Evolutionary conservation across 2,113 vertebrate species (phyloP).

Genomic region (Toxotes jaculatrix): DNA sequence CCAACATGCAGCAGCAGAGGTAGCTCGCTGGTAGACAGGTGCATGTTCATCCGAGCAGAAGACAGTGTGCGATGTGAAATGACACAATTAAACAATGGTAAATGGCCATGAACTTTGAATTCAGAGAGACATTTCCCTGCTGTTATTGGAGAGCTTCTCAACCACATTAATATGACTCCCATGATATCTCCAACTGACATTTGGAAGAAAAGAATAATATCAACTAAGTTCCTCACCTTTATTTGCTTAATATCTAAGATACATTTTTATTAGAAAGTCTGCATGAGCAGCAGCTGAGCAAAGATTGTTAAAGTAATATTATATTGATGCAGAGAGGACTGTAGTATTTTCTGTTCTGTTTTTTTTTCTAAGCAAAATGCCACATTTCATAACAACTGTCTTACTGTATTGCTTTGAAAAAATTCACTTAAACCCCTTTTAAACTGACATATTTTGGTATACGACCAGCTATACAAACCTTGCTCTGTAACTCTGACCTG

Average conservation of each 20-base stretch:
- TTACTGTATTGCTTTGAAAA: conserved; percentile 8
- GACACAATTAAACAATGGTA: conserved; percentile 80
- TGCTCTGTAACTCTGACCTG: neutral
- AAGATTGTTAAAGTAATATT: conserved; percentile 75
- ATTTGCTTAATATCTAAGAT: conserved; percentile 80
- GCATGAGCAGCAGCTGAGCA: conserved; percentile 60
- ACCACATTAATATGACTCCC: conserved; percentile 77
- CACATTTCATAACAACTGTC: conserved; percentile 15
- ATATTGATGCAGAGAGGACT: conserved; percentile 43
- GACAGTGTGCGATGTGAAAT: conserved; percentile 68
- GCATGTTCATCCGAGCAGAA: conserved; percentile 57
- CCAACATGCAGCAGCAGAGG: conserved; percentile 34
- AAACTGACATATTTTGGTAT: neutral
- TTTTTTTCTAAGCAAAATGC: conserved; percentile 53
- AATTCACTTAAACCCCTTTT: neutral
- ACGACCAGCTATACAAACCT: neutral
- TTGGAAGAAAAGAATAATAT: conserved; percentile 84
- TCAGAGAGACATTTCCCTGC: conserved; percentile 70
- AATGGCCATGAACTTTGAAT: conserved; percentile 84
- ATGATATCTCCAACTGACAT: conserved; percentile 81
- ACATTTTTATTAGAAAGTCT: conserved; percentile 79
- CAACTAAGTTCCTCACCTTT: conserved; percentile 76
- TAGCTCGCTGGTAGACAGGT: conserved; percentile 38
- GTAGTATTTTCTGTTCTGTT: conserved; percentile 45
- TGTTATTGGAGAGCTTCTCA: conserved; percentile 80